Conservation (phyloP, 2,888 invertebrate genomes). For the Watsonalla binaria region DNA sequence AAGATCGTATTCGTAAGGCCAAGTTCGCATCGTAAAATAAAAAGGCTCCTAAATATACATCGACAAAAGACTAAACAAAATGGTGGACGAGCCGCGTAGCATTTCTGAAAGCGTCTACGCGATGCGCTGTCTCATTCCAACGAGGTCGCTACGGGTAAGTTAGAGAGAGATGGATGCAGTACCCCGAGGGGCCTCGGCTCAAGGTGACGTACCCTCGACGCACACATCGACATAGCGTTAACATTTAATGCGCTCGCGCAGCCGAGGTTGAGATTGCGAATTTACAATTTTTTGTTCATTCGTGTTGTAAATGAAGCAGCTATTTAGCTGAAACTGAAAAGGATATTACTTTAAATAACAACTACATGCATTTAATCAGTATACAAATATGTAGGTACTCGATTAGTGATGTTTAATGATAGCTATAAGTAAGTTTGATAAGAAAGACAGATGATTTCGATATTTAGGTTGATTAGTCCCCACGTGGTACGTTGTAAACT, state of each 20-base stretch:
- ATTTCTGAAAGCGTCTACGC: constrained; percentile 76
- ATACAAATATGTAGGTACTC: too few relatives aligned
- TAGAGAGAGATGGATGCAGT: constrained; percentile 43
- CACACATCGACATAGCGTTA: constrained; percentile 34
- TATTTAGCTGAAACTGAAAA: constrained; percentile 1
- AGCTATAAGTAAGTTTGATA: too few relatives aligned
- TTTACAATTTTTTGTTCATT: constrained; percentile 13
- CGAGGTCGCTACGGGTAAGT: constrained; percentile 43
- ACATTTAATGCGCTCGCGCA: constrained; percentile 9
- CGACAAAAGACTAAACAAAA: constrained; percentile 65
- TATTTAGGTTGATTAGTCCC: too few relatives aligned
- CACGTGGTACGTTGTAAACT: too few relatives aligned
- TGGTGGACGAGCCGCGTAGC: constrained; percentile 70
- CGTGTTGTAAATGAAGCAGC: constrained; percentile 6
- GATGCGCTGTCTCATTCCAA: constrained; percentile 43
- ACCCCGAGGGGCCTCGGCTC: constrained; percentile 68
- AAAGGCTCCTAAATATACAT: constrained; percentile 43
- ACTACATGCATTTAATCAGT: too few relatives aligned
- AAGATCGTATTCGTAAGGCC: background rate
- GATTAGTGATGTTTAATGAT: too few relatives aligned
- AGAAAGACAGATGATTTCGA: too few relatives aligned
- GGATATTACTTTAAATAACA: background rate
- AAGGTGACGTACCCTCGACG: constrained; percentile 70
- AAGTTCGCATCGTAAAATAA: constrained; percentile 15
- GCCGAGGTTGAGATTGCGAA: constrained; percentile 19